Base-by-base conservation (phyloP, 2,888 invertebrate genomes). In the Cerastoderma edule region DNA sequence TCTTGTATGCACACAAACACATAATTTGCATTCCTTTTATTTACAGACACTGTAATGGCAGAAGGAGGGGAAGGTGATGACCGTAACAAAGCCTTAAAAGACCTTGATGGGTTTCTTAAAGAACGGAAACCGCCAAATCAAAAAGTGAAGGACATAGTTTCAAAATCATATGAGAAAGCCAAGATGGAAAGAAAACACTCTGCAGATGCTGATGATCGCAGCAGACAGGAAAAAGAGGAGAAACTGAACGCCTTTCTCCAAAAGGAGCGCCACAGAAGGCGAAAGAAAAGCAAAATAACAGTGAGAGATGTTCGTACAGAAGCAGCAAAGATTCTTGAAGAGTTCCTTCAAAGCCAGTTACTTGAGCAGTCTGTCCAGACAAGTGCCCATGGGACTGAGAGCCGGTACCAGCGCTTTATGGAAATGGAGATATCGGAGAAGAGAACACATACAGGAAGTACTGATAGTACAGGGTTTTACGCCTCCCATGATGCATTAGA, bases 251-350 rank as follows among this genome's bases (percentile, higher is more conserved):
- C 50, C 10, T 67, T 75, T 60, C 27, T 80, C 13, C 67, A 64
- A 64, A 48, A 56, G 16, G 67, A 69, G 33, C 57, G 56, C 16
- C 10, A 35, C 8, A 57, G 65, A 33, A 64, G 72, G 57, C 19
- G 72, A 44, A 57, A 56, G 30, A 67, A 27, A 63, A 71, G 54
- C 16, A 72, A 68, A 66, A 63, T 76, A 13, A 82, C 88, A 4
- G 72, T 78, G 30, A 68, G 75, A 24, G 85, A 87, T 64, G 83
- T 89, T 0, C 81, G 83, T n/a, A 74, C 72, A 30, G 88, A 88
- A 60, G 84, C 87, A 30, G 84, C 82, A 16, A 82, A 77, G 57
- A 89, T 89, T 39, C 67, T 89, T 35, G 89, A 89, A 30, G 85
- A 89, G 68, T 85, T 89, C 75, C 72, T 89, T 16, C 80, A 84